Percentiles rank a stretch among this genome's conserved stretches.
Evolutionary conservation across 2,888 invertebrate species (phyloP).

Genomic region (Cephus runcator): DNA sequence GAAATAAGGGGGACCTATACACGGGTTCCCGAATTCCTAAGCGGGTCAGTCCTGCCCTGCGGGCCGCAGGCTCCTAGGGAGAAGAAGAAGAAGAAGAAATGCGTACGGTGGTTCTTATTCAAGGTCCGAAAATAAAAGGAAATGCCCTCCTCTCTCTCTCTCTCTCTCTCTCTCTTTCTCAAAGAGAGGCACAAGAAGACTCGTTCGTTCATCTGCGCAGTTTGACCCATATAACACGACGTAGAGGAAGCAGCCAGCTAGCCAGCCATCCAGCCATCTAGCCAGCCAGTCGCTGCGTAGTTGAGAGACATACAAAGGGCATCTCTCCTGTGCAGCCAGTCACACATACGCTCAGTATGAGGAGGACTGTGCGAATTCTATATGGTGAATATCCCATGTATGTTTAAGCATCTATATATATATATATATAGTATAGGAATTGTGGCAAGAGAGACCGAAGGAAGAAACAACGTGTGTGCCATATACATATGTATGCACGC

Average conservation of each 20-base stretch:
- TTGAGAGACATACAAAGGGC: conserved; percentile 8
- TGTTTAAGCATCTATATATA: conserved; percentile 3
- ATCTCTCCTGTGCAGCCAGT: neutral
- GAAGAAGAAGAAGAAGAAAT: too few relatives aligned
- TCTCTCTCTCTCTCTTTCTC: neutral
- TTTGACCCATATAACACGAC: conserved; percentile 43
- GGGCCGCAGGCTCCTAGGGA: conserved; percentile 14
- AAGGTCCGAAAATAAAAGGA: conserved; percentile 40
- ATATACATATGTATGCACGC: conserved; percentile 1
- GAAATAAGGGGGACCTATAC: conserved; percentile 36
- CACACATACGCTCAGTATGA: neutral
- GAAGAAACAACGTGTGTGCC: neutral
- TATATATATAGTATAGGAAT: conserved; percentile 20
- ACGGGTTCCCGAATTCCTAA: conserved; percentile 38
- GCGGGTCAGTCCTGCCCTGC: conserved; percentile 26
- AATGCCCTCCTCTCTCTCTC: neutral
- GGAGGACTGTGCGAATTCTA: too few relatives aligned
- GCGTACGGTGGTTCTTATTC: conserved; percentile 16
- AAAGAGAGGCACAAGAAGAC: neutral
- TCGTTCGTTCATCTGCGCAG: conserved; percentile 25
- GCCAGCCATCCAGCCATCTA: neutral
- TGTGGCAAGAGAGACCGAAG: conserved; percentile 40
- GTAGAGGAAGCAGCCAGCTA: neutral
- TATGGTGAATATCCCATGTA: too few relatives aligned
- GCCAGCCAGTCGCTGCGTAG: neutral